Base-by-base conservation (phyloP, 2,888 invertebrate species). In the Luperina testacea region DNA sequence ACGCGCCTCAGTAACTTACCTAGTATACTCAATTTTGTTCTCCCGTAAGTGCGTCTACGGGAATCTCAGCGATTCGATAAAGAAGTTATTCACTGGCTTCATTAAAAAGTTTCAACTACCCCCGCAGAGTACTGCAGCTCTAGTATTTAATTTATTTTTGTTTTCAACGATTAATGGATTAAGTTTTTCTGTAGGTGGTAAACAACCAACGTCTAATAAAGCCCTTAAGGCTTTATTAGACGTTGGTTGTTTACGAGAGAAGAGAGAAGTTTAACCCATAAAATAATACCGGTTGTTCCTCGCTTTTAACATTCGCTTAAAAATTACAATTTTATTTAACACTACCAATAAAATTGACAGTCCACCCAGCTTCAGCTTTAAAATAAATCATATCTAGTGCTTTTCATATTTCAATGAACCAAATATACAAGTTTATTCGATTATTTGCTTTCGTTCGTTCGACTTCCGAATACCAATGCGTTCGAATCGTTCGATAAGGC, bases 401-500 rank as follows among this genome's bases (percentile, higher is more conserved):
- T 78, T 83, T 82, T 81, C 79, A 83, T 87, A 87, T 88, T 88
- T 82, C 81, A 83, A 81, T 84, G 78, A 72, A 87, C 61, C 67
- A 67, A 78, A 78, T 77, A 80, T 82, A 85, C 75, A 85, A 90
- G 77, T 84, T 80, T 80, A 89, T 88, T 85, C 84, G 84, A 89
- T 89, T 88, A 89, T 87, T 85, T 78, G 81, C 61, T 75, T 75
- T 71, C 78, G 45, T 64, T 80, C 76, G 73, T 80, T 80, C 78
- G 83, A 80, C 42, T 67, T 81, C 45, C 73, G 89, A 90, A 89
- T 89, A 90, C 81, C 74, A 86, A 90, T 87, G 83, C 65, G 72
- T 27, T 81, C 80, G 80, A 87, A 83, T 78, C 67, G 79, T 48
- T 80, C 85, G 85, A 83, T 82, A 88, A 80, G 82, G 82, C 85